These are phyloP conservation scores for Globodera ellingtonae DNA, from an alignment of 1,140 invertebrate genomes.

Conservation along the genomic window DNA sequence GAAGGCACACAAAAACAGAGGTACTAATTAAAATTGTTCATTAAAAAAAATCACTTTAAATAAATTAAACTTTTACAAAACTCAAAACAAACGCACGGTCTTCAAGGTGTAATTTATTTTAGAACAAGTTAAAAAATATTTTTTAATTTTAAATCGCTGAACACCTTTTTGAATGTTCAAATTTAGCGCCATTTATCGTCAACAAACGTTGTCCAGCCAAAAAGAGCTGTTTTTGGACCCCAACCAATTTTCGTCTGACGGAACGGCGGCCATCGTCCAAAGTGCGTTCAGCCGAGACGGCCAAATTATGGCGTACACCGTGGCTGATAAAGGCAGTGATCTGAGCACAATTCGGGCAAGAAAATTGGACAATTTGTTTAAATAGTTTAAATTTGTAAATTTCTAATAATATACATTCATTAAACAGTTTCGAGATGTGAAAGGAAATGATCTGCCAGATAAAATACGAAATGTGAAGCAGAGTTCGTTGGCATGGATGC, in stretches of 20 bases:
- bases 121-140: too few relatives aligned
- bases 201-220: constrained; percentile 79
- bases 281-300: constrained; percentile 88
- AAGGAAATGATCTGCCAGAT: constrained; percentile 81
- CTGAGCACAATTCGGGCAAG: constrained; percentile 80
- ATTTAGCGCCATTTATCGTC: constrained; percentile 84
- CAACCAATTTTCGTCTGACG: constrained; percentile 86
- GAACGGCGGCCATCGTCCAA: constrained; percentile 81
- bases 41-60: too few relatives aligned
- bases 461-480: constrained; percentile 87
- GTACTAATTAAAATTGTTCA: constrained; percentile 67
- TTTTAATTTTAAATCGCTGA: too few relatives aligned
- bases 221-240: constrained; percentile 89
- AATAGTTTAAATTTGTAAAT: neutral
- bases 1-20: constrained; percentile 91
- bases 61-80: too few relatives aligned
- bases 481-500: constrained; percentile 86
- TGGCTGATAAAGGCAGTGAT: constrained; percentile 83
- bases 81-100: too few relatives aligned
- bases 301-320: constrained; percentile 82
- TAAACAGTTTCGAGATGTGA: constrained; percentile 69
- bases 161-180: neutral
- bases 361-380: constrained; percentile 32
- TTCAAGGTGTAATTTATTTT: too few relatives aligned
- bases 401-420: neutral